Base-by-base conservation (phyloP, 1,140 invertebrate genomes). In the Oscheius sp. region DNA sequence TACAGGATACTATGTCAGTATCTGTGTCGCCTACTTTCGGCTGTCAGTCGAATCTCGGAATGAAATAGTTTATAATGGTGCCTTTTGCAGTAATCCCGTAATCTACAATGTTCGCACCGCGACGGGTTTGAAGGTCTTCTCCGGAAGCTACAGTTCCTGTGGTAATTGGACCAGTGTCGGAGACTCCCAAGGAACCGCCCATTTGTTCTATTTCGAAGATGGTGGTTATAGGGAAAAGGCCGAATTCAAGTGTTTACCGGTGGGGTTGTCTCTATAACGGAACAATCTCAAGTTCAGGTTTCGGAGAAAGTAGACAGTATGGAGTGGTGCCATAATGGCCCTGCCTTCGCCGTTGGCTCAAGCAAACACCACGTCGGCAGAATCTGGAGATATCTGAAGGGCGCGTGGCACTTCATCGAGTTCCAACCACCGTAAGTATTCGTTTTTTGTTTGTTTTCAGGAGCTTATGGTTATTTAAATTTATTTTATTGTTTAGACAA, bases 271-370 rank as follows among this genome's bases (percentile, higher is more conserved):
- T 42, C n/a, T 42, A 42, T 42, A 10, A 42, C 38, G 7, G 7
- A 42, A 42, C n/a, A 42, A 7, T n/a, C n/a, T n/a, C n/a, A n/a
- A 42, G 7, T 63, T 63, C 32, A 63, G 36, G 32, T 34, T 7
- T 32, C 31, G 31, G 61, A 63, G 29, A 63, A 63, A 26, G 15
- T 63, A 0, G 61, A 63, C 31, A 63, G 15, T 63, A 13, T 63
- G 31, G 61, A 36, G 31, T 63, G 61, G 61, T 29, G 28, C 10
- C 15, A 34, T 34, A 32, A 0, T 0, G 61, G 61, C 26, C 10
- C 35, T 7, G 10, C 32, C 10, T 63, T 63, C 31, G 31, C 29
- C 26, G 32, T 32, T 32, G 7, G 32, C 18, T 32, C 28, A 0
- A n/a, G 28, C 26, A 13, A 26, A 13, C 23, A 63, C 35, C 32